Percentiles rank a stretch among this genome's conserved stretches.
Evolutionary conservation across 35 echinoderm and acorn worm species (phyloP).

Genomic region (Acanthaster planci): DNA sequence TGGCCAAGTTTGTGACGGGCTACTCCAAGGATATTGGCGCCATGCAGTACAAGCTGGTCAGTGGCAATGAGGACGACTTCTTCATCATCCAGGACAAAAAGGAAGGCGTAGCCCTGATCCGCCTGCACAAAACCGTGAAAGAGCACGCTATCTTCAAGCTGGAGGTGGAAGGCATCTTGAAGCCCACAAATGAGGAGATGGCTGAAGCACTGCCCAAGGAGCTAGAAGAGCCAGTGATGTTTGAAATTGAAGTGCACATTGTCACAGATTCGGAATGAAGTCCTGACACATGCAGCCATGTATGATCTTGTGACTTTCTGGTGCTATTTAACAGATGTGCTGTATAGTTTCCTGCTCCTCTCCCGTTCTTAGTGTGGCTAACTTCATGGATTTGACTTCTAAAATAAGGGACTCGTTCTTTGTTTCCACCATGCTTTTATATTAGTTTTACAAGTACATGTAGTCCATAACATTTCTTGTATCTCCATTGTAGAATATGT

Average conservation of each 20-base stretch:
- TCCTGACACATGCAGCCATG: neutral
- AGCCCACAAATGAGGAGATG: conserved; percentile 24
- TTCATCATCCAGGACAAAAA: conserved; percentile 61
- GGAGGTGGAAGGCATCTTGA: conserved; percentile 60
- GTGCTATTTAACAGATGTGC: conserved; percentile 38
- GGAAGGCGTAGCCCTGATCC: conserved; percentile 61
- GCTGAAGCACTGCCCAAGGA: neutral
- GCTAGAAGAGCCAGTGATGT: conserved; percentile 28
- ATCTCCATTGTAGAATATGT: conserved; percentile 19
- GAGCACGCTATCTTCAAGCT: conserved; percentile 44
- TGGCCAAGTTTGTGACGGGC: conserved; percentile 66
- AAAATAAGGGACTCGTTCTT: neutral
- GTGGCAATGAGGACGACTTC: conserved; percentile 36
- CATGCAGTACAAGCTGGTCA: conserved; percentile 51
- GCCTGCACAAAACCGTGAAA: conserved; percentile 38
- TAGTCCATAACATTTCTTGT: neutral
- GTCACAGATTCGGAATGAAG: conserved; percentile 23
- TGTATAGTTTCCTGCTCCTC: neutral
- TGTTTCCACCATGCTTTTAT: neutral
- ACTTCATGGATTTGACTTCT: neutral
- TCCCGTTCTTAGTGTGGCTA: neutral
- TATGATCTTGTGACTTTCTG: conserved; percentile 19
- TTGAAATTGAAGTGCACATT: conserved; percentile 44
- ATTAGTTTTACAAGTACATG: too few relatives aligned
- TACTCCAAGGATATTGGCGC: conserved; percentile 59